A percentile compares a stretch with the other conserved stretches of the same genome.
Conservation (phyloP, 2,888 invertebrate genomes). For the Drosophila histrio region DNA sequence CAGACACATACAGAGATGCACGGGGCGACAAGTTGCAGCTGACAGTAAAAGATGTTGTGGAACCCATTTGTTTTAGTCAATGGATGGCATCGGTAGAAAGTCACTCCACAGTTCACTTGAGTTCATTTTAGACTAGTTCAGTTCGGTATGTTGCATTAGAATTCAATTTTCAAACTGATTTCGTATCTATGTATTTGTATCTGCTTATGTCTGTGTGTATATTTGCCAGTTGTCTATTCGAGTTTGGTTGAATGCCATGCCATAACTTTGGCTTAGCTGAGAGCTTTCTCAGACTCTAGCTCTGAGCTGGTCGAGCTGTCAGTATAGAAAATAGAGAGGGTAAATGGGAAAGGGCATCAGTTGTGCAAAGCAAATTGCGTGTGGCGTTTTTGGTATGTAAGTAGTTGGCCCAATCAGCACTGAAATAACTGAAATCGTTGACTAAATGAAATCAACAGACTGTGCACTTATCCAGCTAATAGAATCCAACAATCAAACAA, state of each 20-base stretch:
- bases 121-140: constrained; percentile 55
- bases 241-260: constrained; percentile 52
- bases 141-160: constrained; percentile 69
- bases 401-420: constrained; percentile 39
- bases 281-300: constrained; percentile 9
- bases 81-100: constrained; percentile 71
- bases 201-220: constrained; percentile 18
- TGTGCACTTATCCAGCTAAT: constrained; percentile 43
- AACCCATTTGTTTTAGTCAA: constrained; percentile 78
- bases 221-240: constrained; percentile 34
- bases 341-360: constrained; percentile 28
- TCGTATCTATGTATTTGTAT: constrained; percentile 34
- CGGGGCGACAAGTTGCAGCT: constrained; percentile 73
- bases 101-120: constrained; percentile 61
- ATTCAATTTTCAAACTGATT: constrained; percentile 78
- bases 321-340: background rate
- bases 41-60: constrained; percentile 79
- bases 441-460: constrained; percentile 47
- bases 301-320: constrained; percentile 7
- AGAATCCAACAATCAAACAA: constrained; percentile 18
- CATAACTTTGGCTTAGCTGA: constrained; percentile 72
- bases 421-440: constrained; percentile 49
- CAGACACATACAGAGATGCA: constrained; percentile 39
- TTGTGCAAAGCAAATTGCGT: constrained; percentile 58
- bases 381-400: constrained; percentile 51